Evolutionary conservation across 2,888 invertebrate species (phyloP).

Genomic region (Tillus elongatus): DNA sequence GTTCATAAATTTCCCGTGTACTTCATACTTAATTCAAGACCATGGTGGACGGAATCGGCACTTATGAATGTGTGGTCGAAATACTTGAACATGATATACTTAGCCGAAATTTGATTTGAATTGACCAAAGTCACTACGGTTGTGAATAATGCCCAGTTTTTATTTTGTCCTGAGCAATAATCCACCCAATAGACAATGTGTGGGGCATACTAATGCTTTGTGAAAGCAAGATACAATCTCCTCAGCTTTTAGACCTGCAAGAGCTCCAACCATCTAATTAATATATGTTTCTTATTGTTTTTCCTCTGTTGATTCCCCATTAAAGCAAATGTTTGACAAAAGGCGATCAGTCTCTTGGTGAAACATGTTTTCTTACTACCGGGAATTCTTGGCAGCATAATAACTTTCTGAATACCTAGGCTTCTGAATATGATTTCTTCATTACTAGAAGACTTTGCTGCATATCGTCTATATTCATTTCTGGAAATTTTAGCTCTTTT

Average conservation of each 20-base stretch:
- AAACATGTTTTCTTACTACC: conserved; percentile 11
- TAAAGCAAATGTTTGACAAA: conserved; percentile 7
- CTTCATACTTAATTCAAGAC: conserved; percentile 15
- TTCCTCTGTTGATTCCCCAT: conserved; percentile 6
- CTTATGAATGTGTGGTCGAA: conserved; percentile 19
- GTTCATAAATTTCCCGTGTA: conserved; percentile 10
- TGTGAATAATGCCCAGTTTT: conserved; percentile 18
- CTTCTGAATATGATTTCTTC: conserved; percentile 6
- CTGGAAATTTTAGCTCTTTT: conserved; percentile 7
- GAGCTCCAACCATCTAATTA: conserved; percentile 10
- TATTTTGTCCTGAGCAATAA: conserved; percentile 19
- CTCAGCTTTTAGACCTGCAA: conserved; percentile 11
- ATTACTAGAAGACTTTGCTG: background rate
- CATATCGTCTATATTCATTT: conserved; percentile 7
- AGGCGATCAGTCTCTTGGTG: conserved; percentile 10
- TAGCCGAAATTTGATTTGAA: conserved; percentile 11
- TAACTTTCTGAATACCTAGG: conserved; percentile 8
- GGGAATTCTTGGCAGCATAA: conserved; percentile 10
- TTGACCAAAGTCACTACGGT: conserved; percentile 18
- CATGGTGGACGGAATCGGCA: conserved; percentile 17
- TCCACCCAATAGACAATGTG: conserved; percentile 18
- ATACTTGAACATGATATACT: conserved; percentile 14
- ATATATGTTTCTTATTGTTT: conserved; percentile 7
- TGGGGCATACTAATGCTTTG: conserved; percentile 13
- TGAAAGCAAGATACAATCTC: conserved; percentile 11